Conservation (phyloP, 1,140 invertebrate species). For the Chymomyza costata region DNA sequence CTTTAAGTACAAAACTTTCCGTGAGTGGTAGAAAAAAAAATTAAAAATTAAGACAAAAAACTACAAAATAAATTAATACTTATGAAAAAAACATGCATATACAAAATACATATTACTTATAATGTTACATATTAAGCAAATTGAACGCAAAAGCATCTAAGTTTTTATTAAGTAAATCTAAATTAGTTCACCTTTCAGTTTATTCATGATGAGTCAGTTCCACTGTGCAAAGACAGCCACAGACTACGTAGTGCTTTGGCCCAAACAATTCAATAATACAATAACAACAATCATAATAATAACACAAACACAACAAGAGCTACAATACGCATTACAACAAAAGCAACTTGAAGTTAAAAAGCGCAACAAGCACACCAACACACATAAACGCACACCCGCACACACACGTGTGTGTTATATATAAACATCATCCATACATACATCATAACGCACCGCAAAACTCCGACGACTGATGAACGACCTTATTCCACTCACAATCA, state of each 20-base stretch:
- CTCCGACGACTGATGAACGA: constrained; percentile 60
- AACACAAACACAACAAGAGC: constrained; percentile 60
- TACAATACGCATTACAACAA: constrained; percentile 39
- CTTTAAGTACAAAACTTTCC: too few species aligned
- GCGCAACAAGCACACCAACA: constrained; percentile 36
- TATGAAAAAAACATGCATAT: too few species aligned
- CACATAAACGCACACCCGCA: constrained; percentile 13
- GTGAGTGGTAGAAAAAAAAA: too few species aligned
- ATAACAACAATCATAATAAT: constrained; percentile 74
- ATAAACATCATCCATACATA: constrained; percentile 43
- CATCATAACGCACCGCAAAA: constrained; percentile 64
- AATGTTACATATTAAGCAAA: too few species aligned
- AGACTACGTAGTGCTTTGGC: constrained; percentile 62
- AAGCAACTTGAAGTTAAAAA: too few species aligned
- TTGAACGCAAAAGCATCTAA: too few species aligned
- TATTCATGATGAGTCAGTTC: too few species aligned
- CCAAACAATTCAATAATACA: constrained; percentile 73
- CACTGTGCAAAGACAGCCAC: constrained; percentile 42
- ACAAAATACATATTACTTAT: too few species aligned
- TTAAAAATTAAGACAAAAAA: too few species aligned
- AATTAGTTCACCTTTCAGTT: too few species aligned
- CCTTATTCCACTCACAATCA: constrained; percentile 74
- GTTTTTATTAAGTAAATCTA: not conserved
- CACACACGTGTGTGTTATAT: constrained; percentile 8
- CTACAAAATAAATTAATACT: too few species aligned